Evolutionary conservation across 2,888 invertebrate species (phyloP).

Genomic region (Drosophila eohydei): DNA sequence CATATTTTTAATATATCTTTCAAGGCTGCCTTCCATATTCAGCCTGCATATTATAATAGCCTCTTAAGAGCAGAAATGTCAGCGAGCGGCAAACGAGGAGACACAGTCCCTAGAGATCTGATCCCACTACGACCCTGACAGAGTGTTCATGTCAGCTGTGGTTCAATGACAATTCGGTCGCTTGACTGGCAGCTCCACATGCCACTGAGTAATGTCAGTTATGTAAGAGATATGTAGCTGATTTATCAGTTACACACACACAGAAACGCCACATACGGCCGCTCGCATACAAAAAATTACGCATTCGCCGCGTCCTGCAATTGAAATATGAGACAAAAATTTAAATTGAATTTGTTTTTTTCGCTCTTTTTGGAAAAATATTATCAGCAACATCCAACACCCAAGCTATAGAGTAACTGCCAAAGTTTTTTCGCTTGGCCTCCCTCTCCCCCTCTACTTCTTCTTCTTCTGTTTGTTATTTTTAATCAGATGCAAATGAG

Average conservation of each 20-base stretch:
- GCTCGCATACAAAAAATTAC: slow-evolving; percentile 40
- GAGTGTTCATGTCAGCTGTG: slow-evolving; percentile 53
- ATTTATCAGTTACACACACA: slow-evolving; percentile 55
- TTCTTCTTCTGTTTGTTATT: slow-evolving; percentile 46
- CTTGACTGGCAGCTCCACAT: slow-evolving; percentile 38
- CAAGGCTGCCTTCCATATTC: slow-evolving; percentile 13
- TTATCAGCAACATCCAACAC: slow-evolving; percentile 40
- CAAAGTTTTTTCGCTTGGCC: slow-evolving; percentile 30
- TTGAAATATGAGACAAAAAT: slow-evolving; percentile 67
- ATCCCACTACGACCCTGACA: slow-evolving; percentile 30
- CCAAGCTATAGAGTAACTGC: slow-evolving; percentile 5
- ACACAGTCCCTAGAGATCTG: slow-evolving; percentile 40
- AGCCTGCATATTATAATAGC: not conserved
- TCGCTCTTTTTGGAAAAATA: slow-evolving; percentile 20
- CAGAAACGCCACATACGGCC: not conserved
- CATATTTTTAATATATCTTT: not conserved
- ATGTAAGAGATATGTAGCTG: slow-evolving; percentile 67
- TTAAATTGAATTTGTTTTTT: slow-evolving; percentile 63
- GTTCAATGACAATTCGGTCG: slow-evolving; percentile 58
- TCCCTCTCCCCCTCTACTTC: slow-evolving; percentile 5
- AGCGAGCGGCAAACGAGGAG: slow-evolving; percentile 22
- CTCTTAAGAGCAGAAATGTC: slow-evolving; percentile 14
- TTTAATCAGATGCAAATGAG: slow-evolving; percentile 76
- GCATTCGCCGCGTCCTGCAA: slow-evolving; percentile 43
- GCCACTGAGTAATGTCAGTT: slow-evolving; percentile 75